These are phyloP conservation scores for Columbina picui DNA, from an alignment of 2,113 vertebrate genomes.

Conservation along the genomic window DNA sequence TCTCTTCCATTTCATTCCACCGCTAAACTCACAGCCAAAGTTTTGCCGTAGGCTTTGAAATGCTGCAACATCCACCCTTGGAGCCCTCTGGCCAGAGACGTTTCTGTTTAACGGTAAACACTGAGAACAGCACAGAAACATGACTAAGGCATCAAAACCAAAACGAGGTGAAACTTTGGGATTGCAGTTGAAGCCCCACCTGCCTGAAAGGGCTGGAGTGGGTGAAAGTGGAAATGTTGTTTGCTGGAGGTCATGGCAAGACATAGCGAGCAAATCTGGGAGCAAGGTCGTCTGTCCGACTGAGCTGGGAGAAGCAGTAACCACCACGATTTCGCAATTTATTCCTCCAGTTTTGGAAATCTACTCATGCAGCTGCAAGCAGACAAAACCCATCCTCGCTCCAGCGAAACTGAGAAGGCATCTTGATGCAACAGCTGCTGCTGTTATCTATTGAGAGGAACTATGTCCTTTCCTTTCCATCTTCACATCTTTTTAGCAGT, in stretches of 20 bases:
- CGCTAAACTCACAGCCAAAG: not conserved
- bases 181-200: slow-evolving; percentile 10
- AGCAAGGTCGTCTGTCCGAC: not conserved
- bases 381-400: not conserved
- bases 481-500: not conserved
- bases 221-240: slow-evolving; percentile 7
- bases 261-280: accelerated
- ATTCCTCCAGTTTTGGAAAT: not conserved
- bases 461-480: not conserved
- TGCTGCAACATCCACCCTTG: not conserved
- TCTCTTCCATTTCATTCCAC: not conserved
- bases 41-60: not conserved
- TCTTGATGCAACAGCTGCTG: not conserved
- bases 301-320: not conserved
- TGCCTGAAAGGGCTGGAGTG: not conserved
- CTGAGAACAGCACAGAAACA: slow-evolving; percentile 5
- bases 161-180: not conserved
- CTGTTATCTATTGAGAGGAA: not conserved
- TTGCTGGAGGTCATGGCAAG: slow-evolving; percentile 12
- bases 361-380: not conserved
- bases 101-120: slow-evolving; percentile 15
- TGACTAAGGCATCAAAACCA: slow-evolving; percentile 29
- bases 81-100: not conserved
- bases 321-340: not conserved
- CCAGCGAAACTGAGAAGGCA: not conserved